Base-by-base conservation (phyloP, 1,140 invertebrate species). In the Atta texana region DNA sequence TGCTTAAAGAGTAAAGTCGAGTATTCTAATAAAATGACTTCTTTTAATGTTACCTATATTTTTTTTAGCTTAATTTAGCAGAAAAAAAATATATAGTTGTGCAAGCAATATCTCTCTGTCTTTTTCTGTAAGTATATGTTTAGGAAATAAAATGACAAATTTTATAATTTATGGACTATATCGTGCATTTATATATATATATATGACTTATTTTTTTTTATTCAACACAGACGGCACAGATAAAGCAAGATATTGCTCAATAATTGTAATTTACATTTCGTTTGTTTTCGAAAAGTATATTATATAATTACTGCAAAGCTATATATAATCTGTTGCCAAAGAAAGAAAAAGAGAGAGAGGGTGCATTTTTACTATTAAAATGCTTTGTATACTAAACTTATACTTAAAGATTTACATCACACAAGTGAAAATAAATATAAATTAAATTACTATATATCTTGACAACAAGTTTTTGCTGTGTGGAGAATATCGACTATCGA, bases 71-170 rank as follows among this genome's bases (percentile, higher is more conserved):
- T 81, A 39, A 28, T 78, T 39, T 39, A 39, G 16, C 53, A 66
- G 28, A 21, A 18, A 66, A 64, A 78, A 34, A 59, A 74, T 39
- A 51, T 61, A 10, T 51, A 74, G 44, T 59, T 61, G 24, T 72
- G 68, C 68, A 82, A 82, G n/a, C 77, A 68, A 31, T 63, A 21
- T 66, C 14, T 80, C 7, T 75, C n/a, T 69, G 10, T 51, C 21
- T 76, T 34, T 68, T 8, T 49, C 6, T 51, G 14, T 34, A 34
- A 34, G 31, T 76, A 3, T 16, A 74, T 10, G 14, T 44, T 31
- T 78, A 14, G 18, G 44, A 66, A 55, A n/a, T 8, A 64, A 63
- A 64, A 55, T 39, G 44, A 78, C 2, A 85, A 78, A 21, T 66
- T 85, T 85, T 2, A 16, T 64, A 55, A 31, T 61, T 44, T 72